Evolutionary conservation across 2,888 invertebrate genomes (phyloP).

Genomic region (Blastobasis lacticolella): DNA sequence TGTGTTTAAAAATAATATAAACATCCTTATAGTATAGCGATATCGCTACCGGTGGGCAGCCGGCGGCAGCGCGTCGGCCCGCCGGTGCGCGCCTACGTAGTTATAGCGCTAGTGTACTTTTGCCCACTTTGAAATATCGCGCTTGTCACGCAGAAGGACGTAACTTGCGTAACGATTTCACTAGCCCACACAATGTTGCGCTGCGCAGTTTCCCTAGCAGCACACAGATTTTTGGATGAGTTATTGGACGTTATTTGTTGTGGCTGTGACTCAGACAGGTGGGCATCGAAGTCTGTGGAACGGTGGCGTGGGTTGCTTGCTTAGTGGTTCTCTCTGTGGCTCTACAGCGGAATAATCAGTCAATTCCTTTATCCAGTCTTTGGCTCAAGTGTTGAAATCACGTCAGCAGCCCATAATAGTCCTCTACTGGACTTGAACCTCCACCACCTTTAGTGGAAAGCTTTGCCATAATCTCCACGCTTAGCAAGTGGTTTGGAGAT

Average conservation of each 20-base stretch:
- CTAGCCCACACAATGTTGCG: background rate
- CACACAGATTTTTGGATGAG: background rate
- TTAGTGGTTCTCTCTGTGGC: no score
- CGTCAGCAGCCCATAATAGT: no score
- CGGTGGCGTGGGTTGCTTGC: no score
- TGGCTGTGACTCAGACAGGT: no score
- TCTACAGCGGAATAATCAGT: no score
- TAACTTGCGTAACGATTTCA: constrained; percentile 28
- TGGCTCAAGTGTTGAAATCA: no score
- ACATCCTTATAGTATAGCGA: background rate
- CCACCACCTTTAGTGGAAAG: no score
- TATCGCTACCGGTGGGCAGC: background rate
- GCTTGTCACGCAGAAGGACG: constrained; percentile 40
- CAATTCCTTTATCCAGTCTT: no score
- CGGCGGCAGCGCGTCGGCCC: constrained; percentile 47
- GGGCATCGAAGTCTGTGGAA: no score
- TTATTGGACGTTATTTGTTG: background rate
- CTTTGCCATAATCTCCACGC: no score
- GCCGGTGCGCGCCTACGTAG: constrained; percentile 68
- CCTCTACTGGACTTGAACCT: no score
- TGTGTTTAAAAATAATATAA: background rate
- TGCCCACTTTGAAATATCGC: constrained; percentile 72
- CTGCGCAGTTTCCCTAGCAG: background rate
- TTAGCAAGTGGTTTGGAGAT: no score
- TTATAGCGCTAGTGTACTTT: constrained; percentile 72